Evolutionary conservation across 2,113 vertebrate species (phyloP).

Genomic region (Tragelaphus imberbis): DNA sequence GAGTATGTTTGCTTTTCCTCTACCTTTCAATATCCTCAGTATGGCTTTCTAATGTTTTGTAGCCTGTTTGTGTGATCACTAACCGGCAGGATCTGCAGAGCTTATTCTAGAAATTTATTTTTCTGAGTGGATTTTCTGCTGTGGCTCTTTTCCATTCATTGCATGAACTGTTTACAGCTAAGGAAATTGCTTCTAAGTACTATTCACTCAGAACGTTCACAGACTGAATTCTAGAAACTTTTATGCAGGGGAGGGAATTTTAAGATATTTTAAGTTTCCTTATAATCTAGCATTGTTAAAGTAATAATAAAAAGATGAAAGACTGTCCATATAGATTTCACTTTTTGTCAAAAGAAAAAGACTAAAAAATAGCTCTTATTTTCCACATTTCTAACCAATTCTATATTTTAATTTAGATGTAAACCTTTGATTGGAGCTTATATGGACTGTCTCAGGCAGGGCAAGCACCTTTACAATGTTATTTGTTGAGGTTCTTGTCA

Average conservation of each 20-base stretch:
- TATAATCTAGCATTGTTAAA: background rate
- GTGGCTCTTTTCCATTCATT: background rate
- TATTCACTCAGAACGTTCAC: background rate
- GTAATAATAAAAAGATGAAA: background rate
- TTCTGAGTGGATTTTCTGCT: background rate
- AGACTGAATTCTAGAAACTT: background rate
- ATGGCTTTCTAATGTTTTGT: background rate
- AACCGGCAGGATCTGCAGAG: background rate
- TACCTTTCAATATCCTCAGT: background rate
- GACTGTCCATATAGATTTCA: background rate
- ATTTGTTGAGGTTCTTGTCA: background rate
- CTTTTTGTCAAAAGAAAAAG: background rate
- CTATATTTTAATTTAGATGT: background rate
- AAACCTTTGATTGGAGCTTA: background rate
- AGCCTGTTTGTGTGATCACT: background rate
- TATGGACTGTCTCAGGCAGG: background rate
- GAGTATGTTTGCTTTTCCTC: fast-evolving
- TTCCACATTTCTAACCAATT: background rate
- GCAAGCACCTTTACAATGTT: background rate
- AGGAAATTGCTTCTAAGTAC: background rate
- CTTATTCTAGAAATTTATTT: background rate
- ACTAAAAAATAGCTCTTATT: background rate
- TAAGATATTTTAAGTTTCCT: background rate
- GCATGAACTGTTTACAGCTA: background rate
- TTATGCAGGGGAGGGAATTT: no score